Conservation (phyloP, 2,888 invertebrate genomes). For the Electrophaes corylata region DNA sequence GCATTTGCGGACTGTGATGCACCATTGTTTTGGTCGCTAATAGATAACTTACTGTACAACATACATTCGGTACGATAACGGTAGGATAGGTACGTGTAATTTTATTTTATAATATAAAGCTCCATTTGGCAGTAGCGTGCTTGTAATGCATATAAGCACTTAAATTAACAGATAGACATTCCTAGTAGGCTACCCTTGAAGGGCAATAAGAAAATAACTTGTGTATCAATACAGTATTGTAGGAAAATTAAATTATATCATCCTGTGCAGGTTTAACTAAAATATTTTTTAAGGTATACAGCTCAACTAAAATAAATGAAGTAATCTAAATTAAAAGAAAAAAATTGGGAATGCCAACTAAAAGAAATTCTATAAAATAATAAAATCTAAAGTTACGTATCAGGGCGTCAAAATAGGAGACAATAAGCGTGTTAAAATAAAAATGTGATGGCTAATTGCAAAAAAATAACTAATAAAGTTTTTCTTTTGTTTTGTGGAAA, state of each 20-base stretch:
- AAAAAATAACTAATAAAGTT: conserved; percentile 52
- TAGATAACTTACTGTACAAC: conserved; percentile 44
- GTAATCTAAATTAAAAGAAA: conserved; percentile 10
- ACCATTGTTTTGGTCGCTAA: conserved; percentile 62
- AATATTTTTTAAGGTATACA: conserved; percentile 14
- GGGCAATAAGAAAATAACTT: conserved; percentile 12
- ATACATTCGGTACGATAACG: conserved; percentile 48
- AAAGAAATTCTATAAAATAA: conserved; percentile 30
- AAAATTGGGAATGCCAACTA: conserved; percentile 17
- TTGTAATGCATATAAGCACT: conserved; percentile 39
- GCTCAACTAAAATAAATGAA: conserved; percentile 10
- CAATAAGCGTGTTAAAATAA: conserved; percentile 55
- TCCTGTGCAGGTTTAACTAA: conserved; percentile 24
- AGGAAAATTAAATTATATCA: conserved; percentile 6
- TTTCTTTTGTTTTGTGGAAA: conserved; percentile 67
- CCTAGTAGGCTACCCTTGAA: conserved; percentile 18
- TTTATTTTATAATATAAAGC: conserved; percentile 54
- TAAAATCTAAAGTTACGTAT: conserved; percentile 54
- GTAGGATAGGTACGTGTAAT: conserved; percentile 47
- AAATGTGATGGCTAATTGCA: conserved; percentile 36
- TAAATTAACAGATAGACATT: conserved; percentile 18
- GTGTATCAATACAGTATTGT: conserved; percentile 11
- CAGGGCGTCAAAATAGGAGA: conserved; percentile 76
- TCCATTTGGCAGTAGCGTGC: conserved; percentile 56
- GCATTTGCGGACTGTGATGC: conserved; percentile 60